Percentiles rank a stretch among this genome's conserved stretches.
phyloP scores from a whole-genome alignment of 1,140 invertebrate species.

The Hyles euphorbiae region DNA sequence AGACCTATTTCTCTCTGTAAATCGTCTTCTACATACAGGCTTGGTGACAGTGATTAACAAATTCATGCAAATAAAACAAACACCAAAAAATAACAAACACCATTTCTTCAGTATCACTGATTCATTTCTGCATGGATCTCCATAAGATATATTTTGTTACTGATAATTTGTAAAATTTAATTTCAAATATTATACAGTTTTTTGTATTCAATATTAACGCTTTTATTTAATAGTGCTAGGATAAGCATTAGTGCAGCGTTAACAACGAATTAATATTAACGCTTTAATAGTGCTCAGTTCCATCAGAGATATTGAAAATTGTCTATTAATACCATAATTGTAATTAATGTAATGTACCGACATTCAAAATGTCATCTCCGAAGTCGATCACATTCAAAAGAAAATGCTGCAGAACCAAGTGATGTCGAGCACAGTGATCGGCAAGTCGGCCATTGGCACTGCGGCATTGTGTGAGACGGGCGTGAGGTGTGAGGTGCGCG shows the following conservation, averaged over 20 bases:
- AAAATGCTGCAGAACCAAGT: constrained; percentile 38
- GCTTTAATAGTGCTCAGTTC: constrained; percentile 60
- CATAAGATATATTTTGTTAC: constrained; percentile 65
- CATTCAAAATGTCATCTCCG: constrained; percentile 6
- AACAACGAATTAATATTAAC: constrained; percentile 45
- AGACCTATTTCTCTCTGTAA: constrained; percentile 60
- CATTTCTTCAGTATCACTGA: constrained; percentile 71
- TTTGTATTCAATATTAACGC: constrained; percentile 57
- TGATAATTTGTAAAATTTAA: constrained; percentile 29
- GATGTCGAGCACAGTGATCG: constrained; percentile 4
- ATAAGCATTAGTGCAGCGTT: constrained; percentile 60
- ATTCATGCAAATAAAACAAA: constrained; percentile 53
- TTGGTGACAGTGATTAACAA: constrained; percentile 64
- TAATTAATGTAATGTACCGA: constrained; percentile 3
- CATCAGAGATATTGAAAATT: not conserved
- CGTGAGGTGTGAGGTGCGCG: constrained; percentile 14
- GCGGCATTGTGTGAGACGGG: constrained; percentile 19
- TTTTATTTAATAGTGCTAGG: constrained; percentile 65
- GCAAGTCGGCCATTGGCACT: constrained; percentile 26
- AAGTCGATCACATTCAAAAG: constrained; percentile 16
- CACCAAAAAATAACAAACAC: constrained; percentile 63
- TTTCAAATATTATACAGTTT: constrained; percentile 33
- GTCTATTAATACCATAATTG: not conserved
- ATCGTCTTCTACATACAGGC: constrained; percentile 58
- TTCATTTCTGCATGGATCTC: constrained; percentile 72